phyloP scores from a whole-genome alignment of 2,888 invertebrate species.

The Caenorhabditis afra region DNA sequence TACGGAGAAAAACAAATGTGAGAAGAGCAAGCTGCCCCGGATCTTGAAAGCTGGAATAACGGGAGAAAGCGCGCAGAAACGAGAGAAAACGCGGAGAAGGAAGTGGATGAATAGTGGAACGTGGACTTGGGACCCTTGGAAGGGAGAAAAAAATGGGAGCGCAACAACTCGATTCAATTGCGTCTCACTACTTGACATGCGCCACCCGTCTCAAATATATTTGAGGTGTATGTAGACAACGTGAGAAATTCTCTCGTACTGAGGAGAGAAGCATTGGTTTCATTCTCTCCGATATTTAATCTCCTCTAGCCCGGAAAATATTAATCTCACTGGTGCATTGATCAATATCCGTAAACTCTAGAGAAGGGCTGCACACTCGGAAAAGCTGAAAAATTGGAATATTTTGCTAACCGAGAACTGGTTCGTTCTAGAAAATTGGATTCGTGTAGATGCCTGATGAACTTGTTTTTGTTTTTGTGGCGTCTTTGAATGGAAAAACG shows the following conservation, averaged over 20 bases:
- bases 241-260: not conserved
- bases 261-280: no score
- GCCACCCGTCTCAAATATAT: constrained; percentile 21
- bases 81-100: constrained; percentile 34
- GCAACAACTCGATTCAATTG: constrained; percentile 50
- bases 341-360: no score
- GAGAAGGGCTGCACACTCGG: constrained; percentile 3
- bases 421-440: constrained; percentile 11
- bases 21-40: constrained; percentile 16
- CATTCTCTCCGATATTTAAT: no score
- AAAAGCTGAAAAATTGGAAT: not conserved
- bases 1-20: constrained; percentile 11
- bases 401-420: constrained; percentile 15
- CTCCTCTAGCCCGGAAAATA: no score
- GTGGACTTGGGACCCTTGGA: constrained; percentile 40
- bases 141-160: constrained; percentile 19
- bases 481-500: constrained; percentile 4
- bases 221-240: not conserved
- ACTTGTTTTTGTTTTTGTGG: constrained; percentile 42
- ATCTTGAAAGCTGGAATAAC: constrained; percentile 36
- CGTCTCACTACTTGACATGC: constrained; percentile 45
- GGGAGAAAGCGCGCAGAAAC: constrained; percentile 31
- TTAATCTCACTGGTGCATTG: no score
- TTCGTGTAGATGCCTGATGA: constrained; percentile 25
- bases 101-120: constrained; percentile 40